Evolutionary conservation across 2,113 vertebrate genomes (phyloP).

Genomic region (Chloebia gouldiae): DNA sequence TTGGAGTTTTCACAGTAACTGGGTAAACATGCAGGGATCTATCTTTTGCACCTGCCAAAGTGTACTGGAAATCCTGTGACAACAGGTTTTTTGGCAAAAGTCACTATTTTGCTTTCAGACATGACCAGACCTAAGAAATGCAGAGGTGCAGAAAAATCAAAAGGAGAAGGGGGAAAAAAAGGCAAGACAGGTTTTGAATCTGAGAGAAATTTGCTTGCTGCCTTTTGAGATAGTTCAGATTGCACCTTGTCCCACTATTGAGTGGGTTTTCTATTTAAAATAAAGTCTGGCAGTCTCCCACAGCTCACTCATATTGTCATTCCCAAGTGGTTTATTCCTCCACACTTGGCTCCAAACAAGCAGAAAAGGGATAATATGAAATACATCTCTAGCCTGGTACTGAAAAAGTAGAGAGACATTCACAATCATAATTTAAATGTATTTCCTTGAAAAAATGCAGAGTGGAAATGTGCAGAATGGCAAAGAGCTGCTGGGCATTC

Average conservation of each 20-base stretch:
- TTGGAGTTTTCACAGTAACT: neutral
- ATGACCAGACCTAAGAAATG: neutral
- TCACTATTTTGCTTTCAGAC: neutral
- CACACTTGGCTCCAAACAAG: neutral
- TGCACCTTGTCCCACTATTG: neutral
- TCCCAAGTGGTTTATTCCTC: neutral
- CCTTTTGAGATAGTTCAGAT: neutral
- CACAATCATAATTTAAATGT: neutral
- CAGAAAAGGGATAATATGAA: neutral
- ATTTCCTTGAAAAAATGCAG: neutral
- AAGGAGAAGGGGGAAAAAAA: neutral
- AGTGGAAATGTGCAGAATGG: neutral
- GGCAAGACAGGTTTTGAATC: neutral
- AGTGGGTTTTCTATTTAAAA: neutral
- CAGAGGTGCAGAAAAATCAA: neutral
- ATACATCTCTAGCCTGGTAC: neutral
- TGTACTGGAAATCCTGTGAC: neutral
- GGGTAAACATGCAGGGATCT: neutral
- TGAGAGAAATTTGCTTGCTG: neutral
- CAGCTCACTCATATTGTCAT: neutral
- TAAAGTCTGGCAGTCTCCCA: neutral
- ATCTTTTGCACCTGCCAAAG: slow-evolving; percentile 6
- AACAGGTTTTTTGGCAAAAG: neutral
- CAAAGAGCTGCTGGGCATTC: neutral
- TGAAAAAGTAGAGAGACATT: neutral